These are phyloP conservation scores for Charaxes varanes DNA, from an alignment of 1,140 invertebrate genomes.

Conservation along the genomic window DNA sequence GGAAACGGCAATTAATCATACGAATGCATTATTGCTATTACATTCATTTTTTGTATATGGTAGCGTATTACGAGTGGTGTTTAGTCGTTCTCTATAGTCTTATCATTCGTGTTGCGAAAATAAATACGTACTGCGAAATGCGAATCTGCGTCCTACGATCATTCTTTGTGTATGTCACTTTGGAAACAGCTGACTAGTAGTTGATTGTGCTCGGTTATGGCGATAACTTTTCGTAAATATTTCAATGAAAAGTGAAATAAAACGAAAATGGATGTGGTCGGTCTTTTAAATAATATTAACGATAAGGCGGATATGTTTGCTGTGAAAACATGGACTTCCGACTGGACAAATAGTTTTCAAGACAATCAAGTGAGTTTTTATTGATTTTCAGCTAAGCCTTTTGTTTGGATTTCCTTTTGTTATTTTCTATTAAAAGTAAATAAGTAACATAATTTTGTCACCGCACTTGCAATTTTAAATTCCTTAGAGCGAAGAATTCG, in stretches of 20 bases:
- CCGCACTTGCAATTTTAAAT: no score
- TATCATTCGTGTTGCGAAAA: no score
- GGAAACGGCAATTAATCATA: no score
- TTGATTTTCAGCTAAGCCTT: constrained; percentile 41
- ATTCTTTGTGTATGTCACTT: constrained; percentile 11
- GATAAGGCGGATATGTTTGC: constrained; percentile 64
- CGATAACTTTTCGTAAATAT: constrained; percentile 16
- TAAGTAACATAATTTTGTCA: no score
- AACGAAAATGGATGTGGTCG: constrained; percentile 61
- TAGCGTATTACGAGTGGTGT: no score
- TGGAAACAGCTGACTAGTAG: constrained; percentile 39
- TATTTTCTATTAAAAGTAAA: constrained; percentile 16
- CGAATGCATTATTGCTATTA: no score
- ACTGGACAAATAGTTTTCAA: constrained; percentile 65
- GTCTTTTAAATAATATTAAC: constrained; percentile 59
- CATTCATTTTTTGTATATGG: no score
- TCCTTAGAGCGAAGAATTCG: constrained; percentile 11
- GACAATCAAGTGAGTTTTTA: constrained; percentile 60
- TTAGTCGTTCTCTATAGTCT: no score
- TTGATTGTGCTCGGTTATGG: constrained; percentile 8
- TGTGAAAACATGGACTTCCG: constrained; percentile 62
- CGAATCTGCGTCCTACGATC: no score
- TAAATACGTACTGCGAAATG: no score
- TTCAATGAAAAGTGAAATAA: constrained; percentile 17
- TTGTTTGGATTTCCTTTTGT: constrained; percentile 19